Conservation (phyloP, 2,113 vertebrate species). For the Indicator maculatus region DNA sequence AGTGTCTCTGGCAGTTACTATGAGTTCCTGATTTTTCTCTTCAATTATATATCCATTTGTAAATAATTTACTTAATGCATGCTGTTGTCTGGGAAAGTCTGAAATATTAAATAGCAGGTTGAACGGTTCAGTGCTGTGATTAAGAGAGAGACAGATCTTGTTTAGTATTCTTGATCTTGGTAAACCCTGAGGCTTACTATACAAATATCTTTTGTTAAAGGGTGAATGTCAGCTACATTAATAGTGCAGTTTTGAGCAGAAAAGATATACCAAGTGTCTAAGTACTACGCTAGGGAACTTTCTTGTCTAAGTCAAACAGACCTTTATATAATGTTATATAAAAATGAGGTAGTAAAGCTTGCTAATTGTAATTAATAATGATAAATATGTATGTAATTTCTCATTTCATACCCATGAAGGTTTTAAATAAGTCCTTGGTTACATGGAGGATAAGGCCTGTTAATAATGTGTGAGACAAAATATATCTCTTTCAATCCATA, state of each 20-base stretch:
- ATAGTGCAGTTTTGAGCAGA: constrained; percentile 40
- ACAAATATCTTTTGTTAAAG: constrained; percentile 60
- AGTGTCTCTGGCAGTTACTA: constrained; percentile 21
- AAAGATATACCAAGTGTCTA: constrained; percentile 2
- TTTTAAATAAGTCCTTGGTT: background rate
- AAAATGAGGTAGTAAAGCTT: constrained; percentile 12
- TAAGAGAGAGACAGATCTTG: background rate
- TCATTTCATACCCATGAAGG: background rate
- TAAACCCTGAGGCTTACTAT: constrained; percentile 42
- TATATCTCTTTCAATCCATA: background rate
- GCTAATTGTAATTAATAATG: constrained; percentile 1
- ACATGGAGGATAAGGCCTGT: background rate
- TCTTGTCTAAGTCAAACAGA: constrained; percentile 25
- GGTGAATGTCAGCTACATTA: constrained; percentile 55
- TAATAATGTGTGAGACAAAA: background rate
- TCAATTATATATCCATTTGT: constrained; percentile 17
- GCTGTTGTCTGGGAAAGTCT: constrained; percentile 22
- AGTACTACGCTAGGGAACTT: background rate
- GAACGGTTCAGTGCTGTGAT: constrained; percentile 56
- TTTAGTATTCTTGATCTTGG: constrained; percentile 42
- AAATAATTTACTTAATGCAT: constrained; percentile 56
- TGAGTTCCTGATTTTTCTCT: background rate
- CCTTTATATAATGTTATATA: constrained; percentile 19
- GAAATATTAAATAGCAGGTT: constrained; percentile 48
- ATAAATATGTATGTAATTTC: background rate